Base-by-base conservation (phyloP, 2,888 invertebrate species). In the Prenolepis imparis region DNA sequence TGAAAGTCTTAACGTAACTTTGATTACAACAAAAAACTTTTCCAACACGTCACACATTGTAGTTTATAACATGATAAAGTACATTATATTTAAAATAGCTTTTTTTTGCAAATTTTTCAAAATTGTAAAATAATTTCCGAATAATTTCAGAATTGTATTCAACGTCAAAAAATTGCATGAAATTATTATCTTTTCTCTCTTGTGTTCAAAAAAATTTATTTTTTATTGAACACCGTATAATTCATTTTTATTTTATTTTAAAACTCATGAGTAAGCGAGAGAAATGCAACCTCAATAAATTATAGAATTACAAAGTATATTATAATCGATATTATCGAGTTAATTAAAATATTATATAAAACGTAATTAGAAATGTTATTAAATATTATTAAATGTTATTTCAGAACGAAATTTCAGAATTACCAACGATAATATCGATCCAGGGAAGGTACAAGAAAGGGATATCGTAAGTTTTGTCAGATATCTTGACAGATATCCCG, bases 401-500 rank as follows among this genome's bases (percentile, higher is more conserved):
- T 28, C 28, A 28, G 28, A 3, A 48, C 6, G 48, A 44, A 9
- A 18, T 18, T 48, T 48, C 48, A 18, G 18, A 48, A 52, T 52
- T 8, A 6, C 3, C 41, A 6, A 67, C 5, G 28, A 67, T 18
- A 36, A 68, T 70, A 59, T 70, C 44, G 78, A 70, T 59, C 44
- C 44, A 8, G 24, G 44, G 28, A 52, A 61, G n/a, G 4, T 32
- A n/a, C 12, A 52, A 39, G 24, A 41, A 24, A 44, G 21, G 21
- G 5, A 44, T 11, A 41, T 48, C n/a, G 32, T 36, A 44, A 36
- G 15, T 24, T 32, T 24, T 24, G 68, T 0, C 28, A 24, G 21
- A 80, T 36, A 36, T 80, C 59, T 48, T 70, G 70, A 70, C 44
- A 70, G 32, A 52, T 70, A 36, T 55, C 9, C 24, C 66, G 0